These are phyloP conservation scores for Homalodisca vitripennis DNA, from an alignment of 1,140 invertebrate genomes.

Conservation along the genomic window DNA sequence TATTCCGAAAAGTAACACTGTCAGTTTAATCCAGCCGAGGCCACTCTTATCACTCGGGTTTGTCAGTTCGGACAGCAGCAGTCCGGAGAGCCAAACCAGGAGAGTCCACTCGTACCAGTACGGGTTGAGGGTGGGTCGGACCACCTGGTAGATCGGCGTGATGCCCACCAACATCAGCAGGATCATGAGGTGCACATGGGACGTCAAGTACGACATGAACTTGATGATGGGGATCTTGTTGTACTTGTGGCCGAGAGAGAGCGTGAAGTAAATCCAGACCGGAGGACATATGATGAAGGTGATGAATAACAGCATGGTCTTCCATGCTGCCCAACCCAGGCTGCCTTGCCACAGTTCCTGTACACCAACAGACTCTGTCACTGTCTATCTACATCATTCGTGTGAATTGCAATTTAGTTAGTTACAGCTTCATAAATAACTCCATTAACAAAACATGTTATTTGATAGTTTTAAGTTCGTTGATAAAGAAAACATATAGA, in stretches of 20 bases:
- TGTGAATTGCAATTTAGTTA: too few relatives aligned
- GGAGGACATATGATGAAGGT: slow-evolving; percentile 91
- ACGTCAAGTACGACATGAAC: slow-evolving; percentile 98
- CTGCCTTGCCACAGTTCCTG: slow-evolving; percentile 96
- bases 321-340: slow-evolving; percentile 93
- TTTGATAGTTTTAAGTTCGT: too few relatives aligned
- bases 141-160: slow-evolving; percentile 80
- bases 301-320: slow-evolving; percentile 89
- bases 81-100: slow-evolving; percentile 92
- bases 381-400: too few relatives aligned
- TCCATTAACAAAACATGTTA: too few relatives aligned
- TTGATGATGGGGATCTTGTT: slow-evolving; percentile 98
- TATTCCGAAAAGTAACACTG: slow-evolving; percentile 90
- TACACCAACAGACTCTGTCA: too few relatives aligned
- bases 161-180: slow-evolving; percentile 90
- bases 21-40: slow-evolving; percentile 88
- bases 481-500: too few relatives aligned
- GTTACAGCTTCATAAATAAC: too few relatives aligned
- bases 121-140: slow-evolving; percentile 68
- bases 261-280: slow-evolving; percentile 94
- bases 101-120: slow-evolving; percentile 97
- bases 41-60: slow-evolving; percentile 95
- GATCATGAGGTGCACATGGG: slow-evolving; percentile 96
- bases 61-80: slow-evolving; percentile 93
- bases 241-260: slow-evolving; percentile 93